Base-by-base conservation (phyloP, 2,113 vertebrate species). In the Phocoena sinus region DNA sequence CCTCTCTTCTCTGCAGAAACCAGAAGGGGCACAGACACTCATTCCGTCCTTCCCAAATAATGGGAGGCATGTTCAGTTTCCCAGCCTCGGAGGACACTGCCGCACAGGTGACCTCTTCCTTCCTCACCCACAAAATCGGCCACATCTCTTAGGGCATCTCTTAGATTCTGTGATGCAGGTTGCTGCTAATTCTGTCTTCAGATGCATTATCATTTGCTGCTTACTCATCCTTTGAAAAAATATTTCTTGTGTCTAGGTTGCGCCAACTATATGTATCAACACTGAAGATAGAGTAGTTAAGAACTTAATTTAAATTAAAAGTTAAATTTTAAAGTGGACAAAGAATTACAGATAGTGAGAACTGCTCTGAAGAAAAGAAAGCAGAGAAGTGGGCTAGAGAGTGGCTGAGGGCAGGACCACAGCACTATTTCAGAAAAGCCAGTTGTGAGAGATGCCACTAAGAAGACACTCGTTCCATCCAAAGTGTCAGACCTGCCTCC, bases 401-500 rank as follows among this genome's bases (percentile, higher is more conserved):
- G 1, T 0, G 56, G 20, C 41, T 2, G 33, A 9, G 10, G 31
- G 44, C 31, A 77, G 41, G 44, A 23, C 50, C 50, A n/a, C 4
- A 12, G 12, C 8, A 0, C 12, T 41, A 4, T 56, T 74, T 86
- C 41, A 65, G 80, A 74, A 77, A 33, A 91, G 8, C 70, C 25
- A 5, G 14, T 80, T 41, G 36, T 5, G 25, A 62, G 38, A 62
- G 56, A 58, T 0, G 17, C 18, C 6, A 0, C 56, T 4, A n/a
- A 41, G 60, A 80, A 89, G 38, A 47, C 33, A 9, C 31, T 5
- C 21, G 17, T n/a, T 65, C 18, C 41, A 14, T 12, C 28, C 6
- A 0, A 13, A 14, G n/a, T 20, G 36, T 21, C 11, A 21, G 38
- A 9, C 47, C 6, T 5, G 8, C 2, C 9, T 4, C 18, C 25